phyloP scores from a whole-genome alignment of 2,113 vertebrate genomes.

The Lutjanus erythropterus region DNA sequence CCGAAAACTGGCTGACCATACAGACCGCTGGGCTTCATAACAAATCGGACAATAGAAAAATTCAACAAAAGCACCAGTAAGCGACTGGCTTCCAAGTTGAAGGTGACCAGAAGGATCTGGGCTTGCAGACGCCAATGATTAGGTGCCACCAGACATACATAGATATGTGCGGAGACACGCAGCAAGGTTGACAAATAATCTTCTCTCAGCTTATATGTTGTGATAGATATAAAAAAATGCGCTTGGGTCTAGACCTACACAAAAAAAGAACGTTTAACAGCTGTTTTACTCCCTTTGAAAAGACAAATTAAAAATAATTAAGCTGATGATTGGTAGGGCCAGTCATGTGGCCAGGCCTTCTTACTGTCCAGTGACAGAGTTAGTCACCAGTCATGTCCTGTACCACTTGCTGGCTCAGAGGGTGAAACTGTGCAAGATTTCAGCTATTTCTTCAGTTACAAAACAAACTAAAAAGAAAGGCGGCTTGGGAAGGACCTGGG shows the following conservation, averaged over 20 bases:
- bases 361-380: conserved; percentile 65
- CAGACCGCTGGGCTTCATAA: conserved; percentile 57
- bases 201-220: conserved; percentile 82
- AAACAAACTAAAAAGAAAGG: conserved; percentile 71
- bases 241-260: conserved; percentile 54
- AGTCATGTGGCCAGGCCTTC: conserved; percentile 70
- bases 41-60: conserved; percentile 56
- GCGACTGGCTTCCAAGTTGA: conserved; percentile 62
- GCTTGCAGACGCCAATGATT: conserved; percentile 70
- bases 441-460: conserved; percentile 80
- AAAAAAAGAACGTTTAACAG: conserved; percentile 54
- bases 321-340: conserved; percentile 80
- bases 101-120: conserved; percentile 71
- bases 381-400: conserved; percentile 75
- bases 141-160: conserved; percentile 57
- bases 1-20: conserved; percentile 61
- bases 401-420: conserved; percentile 84
- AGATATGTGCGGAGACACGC: conserved; percentile 53
- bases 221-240: conserved; percentile 67
- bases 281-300: conserved; percentile 77
- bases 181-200: conserved; percentile 67
- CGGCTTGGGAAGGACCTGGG: conserved; percentile 81
- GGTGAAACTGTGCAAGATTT: conserved; percentile 87
- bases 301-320: conserved; percentile 55
- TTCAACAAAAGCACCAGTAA: conserved; percentile 70